These are phyloP conservation scores for Papilio machaon DNA, from an alignment of 1,140 invertebrate species.

Conservation along the genomic window DNA sequence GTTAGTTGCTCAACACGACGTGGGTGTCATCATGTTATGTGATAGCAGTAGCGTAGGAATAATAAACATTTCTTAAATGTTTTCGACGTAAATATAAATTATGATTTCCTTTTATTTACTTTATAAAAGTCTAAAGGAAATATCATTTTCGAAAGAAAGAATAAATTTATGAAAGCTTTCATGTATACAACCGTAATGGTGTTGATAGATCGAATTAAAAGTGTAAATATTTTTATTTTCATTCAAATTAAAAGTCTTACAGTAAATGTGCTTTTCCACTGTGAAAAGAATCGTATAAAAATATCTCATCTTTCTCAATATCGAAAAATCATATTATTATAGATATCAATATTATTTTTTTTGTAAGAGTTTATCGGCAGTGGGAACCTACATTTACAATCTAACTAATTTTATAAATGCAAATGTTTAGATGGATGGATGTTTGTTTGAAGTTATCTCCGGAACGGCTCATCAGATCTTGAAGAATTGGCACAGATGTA, in stretches of 20 bases:
- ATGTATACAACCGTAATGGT: neutral
- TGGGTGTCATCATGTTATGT: constrained; percentile 16
- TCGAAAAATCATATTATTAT: too few species aligned
- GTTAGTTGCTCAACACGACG: constrained; percentile 1
- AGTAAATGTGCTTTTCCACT: too few species aligned
- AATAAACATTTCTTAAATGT: constrained; percentile 28
- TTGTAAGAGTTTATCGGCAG: too few species aligned
- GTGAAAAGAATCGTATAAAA: too few species aligned
- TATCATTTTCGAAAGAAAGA: constrained; percentile 5
- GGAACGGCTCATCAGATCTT: too few species aligned
- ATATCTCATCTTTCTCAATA: too few species aligned
- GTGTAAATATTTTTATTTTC: neutral
- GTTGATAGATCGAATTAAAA: neutral
- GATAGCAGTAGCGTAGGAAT: constrained; percentile 7
- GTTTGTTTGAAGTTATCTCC: too few species aligned
- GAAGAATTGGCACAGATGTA: too few species aligned
- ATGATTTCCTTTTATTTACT: constrained; percentile 13
- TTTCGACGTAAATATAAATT: constrained; percentile 24
- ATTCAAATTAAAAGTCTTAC: neutral
- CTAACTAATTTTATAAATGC: too few species aligned
- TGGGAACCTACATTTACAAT: too few species aligned
- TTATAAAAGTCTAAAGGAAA: neutral
- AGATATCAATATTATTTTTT: too few species aligned
- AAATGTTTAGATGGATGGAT: too few species aligned
- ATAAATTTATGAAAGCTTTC: neutral